These are phyloP conservation scores for Tribolium castaneum DNA, from an alignment of 1,140 invertebrate species.

Conservation along the genomic window DNA sequence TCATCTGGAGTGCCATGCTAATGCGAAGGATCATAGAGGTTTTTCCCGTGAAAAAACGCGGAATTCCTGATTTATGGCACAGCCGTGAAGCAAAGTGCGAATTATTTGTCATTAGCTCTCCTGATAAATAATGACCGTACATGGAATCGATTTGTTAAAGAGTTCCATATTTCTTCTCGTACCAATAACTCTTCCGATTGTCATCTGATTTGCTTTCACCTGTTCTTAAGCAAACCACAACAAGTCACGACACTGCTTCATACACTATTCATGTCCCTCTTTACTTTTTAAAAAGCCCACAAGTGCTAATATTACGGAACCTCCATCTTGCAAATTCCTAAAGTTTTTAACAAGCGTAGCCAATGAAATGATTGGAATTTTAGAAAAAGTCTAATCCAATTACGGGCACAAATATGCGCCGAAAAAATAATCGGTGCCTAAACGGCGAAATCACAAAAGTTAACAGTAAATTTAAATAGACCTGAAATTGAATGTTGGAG, in stretches of 20 bases:
- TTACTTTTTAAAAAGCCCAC: neutral
- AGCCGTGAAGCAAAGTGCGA: slow-evolving; percentile 8
- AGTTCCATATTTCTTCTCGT: slow-evolving; percentile 11
- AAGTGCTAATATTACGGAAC: neutral
- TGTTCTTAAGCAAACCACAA: slow-evolving; percentile 14
- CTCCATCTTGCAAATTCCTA: neutral
- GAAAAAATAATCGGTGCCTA: slow-evolving; percentile 20
- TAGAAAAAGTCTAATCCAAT: slow-evolving; percentile 11
- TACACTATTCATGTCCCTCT: neutral
- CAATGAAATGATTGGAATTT: slow-evolving; percentile 24
- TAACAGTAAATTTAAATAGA: slow-evolving; percentile 3
- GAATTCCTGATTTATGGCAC: slow-evolving; percentile 10
- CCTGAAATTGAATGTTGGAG: neutral
- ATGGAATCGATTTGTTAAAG: slow-evolving; percentile 23
- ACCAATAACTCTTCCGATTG: slow-evolving; percentile 20
- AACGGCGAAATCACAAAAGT: neutral
- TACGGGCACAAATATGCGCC: neutral
- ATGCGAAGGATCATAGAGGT: neutral
- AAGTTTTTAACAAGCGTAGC: slow-evolving; percentile 19
- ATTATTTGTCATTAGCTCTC: slow-evolving; percentile 13
- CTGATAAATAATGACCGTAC: slow-evolving; percentile 22
- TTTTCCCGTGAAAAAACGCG: neutral
- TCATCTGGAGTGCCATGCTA: neutral
- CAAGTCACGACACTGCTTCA: slow-evolving; percentile 8
- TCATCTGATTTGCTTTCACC: slow-evolving; percentile 34